Conservation (phyloP, 2,113 vertebrate genomes). For the Sterrhoptilus dennistouni region DNA sequence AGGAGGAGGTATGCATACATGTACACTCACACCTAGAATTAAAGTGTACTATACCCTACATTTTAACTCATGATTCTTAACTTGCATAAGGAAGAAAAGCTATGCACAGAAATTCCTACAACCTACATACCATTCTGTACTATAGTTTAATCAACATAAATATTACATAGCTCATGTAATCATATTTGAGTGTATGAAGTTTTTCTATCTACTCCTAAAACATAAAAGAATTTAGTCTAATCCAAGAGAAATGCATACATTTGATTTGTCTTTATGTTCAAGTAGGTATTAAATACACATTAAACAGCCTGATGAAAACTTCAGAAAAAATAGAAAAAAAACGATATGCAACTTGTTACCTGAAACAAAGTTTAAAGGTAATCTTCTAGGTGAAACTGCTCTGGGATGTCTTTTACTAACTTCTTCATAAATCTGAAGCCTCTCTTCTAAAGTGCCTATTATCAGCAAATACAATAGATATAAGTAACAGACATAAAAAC, state of each 20-base stretch:
- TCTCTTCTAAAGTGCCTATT: conserved; percentile 79
- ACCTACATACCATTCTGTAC: background rate
- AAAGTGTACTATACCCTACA: background rate
- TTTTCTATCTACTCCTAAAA: background rate
- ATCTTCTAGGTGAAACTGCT: conserved; percentile 81
- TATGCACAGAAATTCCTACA: background rate
- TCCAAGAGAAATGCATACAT: background rate
- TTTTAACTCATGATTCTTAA: background rate
- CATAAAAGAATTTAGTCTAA: background rate
- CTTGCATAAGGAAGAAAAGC: background rate
- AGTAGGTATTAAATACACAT: background rate
- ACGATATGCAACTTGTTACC: conserved; percentile 73
- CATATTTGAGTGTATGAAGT: background rate
- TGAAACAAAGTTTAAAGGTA: conserved; percentile 82
- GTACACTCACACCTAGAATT: background rate
- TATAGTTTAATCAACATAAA: background rate
- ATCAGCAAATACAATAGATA: conserved; percentile 66
- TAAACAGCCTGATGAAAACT: background rate
- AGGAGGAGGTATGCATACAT: fast-evolving
- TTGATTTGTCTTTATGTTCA: background rate
- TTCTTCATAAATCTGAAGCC: conserved; percentile 81
- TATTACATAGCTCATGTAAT: background rate
- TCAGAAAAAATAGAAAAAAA: background rate
- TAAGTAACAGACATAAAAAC: conserved; percentile 56
- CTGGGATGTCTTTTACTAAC: conserved; percentile 79